A percentile compares a stretch with the other conserved stretches of the same genome.
phyloP scores from a whole-genome alignment of 2,797 vertebrate genomes.

The Meriones psammophilus region DNA sequence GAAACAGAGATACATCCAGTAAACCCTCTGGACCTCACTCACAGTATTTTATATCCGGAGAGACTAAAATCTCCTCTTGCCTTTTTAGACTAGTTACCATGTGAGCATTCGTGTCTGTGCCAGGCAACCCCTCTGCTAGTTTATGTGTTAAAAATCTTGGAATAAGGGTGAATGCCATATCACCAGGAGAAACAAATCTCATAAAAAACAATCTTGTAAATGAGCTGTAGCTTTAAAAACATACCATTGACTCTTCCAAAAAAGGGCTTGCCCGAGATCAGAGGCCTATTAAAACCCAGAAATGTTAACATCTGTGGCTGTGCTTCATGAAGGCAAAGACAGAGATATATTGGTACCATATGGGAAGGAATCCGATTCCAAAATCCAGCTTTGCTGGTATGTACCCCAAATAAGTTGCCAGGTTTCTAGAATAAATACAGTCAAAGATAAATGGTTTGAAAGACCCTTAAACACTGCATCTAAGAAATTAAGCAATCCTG shows the following conservation, averaged over 20 bases:
- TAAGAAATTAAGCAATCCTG: slow-evolving; percentile 78
- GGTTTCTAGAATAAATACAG: slow-evolving; percentile 86
- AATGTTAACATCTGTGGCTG: slow-evolving; percentile 89
- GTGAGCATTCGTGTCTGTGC: slow-evolving; percentile 34
- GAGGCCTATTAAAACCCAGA: slow-evolving; percentile 86
- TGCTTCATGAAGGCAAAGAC: slow-evolving; percentile 85
- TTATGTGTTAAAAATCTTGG: slow-evolving; percentile 75
- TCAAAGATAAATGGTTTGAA: slow-evolving; percentile 77
- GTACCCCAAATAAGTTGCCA: slow-evolving; percentile 85
- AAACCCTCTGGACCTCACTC: slow-evolving; percentile 80
- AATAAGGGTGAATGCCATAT: slow-evolving; percentile 80
- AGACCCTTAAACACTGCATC: slow-evolving; percentile 35
- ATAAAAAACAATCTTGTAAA: slow-evolving; percentile 84
- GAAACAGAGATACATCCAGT: slow-evolving; percentile 79
- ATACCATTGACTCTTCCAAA: slow-evolving; percentile 81
- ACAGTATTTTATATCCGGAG: slow-evolving; percentile 72
- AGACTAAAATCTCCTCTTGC: slow-evolving; percentile 80
- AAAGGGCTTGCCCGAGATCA: slow-evolving; percentile 84
- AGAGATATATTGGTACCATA: slow-evolving; percentile 87
- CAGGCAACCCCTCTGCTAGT: slow-evolving; percentile 55
- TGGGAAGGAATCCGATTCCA: slow-evolving; percentile 85
- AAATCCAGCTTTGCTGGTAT: slow-evolving; percentile 85
- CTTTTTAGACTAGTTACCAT: slow-evolving; percentile 64
- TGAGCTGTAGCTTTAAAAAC: slow-evolving; percentile 85
- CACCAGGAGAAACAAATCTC: slow-evolving; percentile 84